Conservation (phyloP, 2,113 vertebrate genomes). For the Polypterus bichir region DNA sequence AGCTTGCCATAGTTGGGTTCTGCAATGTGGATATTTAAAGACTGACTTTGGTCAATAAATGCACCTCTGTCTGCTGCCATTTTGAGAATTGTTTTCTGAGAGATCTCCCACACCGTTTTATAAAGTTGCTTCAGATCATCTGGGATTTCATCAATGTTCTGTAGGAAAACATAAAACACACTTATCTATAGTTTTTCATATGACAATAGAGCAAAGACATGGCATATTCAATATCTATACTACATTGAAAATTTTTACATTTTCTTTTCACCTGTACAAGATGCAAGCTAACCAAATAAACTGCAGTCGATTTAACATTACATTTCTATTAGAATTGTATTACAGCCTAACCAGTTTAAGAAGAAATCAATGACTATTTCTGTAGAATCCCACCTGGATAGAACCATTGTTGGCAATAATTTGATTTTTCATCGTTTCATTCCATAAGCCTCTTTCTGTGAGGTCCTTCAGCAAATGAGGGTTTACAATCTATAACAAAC, state of each 20-base stretch:
- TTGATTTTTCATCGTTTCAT: slow-evolving; percentile 91
- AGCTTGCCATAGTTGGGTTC: slow-evolving; percentile 95
- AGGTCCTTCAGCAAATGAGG: slow-evolving; percentile 93
- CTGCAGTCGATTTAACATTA: too few species aligned
- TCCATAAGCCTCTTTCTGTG: slow-evolving; percentile 81
- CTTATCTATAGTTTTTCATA: neutral
- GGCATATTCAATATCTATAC: too few species aligned
- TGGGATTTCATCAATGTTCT: slow-evolving; percentile 66
- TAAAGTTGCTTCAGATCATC: slow-evolving; percentile 84
- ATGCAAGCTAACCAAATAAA: too few species aligned
- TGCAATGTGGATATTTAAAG: slow-evolving; percentile 90
- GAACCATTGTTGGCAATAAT: slow-evolving; percentile 86
- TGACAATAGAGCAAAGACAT: too few species aligned
- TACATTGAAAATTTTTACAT: too few species aligned
- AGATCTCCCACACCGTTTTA: slow-evolving; percentile 96
- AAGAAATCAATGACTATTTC: neutral
- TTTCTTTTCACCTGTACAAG: too few species aligned
- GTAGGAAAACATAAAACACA: slow-evolving; percentile 1
- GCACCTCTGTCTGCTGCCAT: slow-evolving; percentile 90
- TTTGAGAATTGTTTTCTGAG: slow-evolving; percentile 81
- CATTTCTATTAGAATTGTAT: too few species aligned
- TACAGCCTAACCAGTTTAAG: too few species aligned
- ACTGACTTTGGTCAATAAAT: slow-evolving; percentile 96
- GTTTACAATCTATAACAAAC: slow-evolving; percentile 70
- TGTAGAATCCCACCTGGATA: slow-evolving; percentile 60